Evolutionary conservation across 2,113 vertebrate genomes (phyloP), one percentile per base, ranked within the genome.

Genomic region (Athene cunicularia): DNA sequence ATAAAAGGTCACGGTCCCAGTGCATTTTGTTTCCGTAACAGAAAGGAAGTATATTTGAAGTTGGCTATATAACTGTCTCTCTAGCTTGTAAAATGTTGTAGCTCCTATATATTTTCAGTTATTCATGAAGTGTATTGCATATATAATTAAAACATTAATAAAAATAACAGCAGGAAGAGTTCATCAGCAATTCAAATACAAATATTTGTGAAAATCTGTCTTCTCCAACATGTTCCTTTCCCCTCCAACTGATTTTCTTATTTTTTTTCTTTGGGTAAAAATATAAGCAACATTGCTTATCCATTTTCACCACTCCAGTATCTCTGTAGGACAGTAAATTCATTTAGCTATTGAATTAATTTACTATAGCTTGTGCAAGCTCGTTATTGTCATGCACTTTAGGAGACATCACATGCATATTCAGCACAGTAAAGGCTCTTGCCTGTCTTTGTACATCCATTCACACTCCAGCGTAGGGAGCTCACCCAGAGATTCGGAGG

Each of bases 161-260:
- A 96, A 96, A 96, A 97, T 95, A 97, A 94, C 96, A 97, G 96
- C 95, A 96, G 96, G 94, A 95, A 95, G 86, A 85, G 93, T 96
- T 97, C 77, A 97, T 96, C 96, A 97, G 96, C 96, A 96, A 97
- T 97, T 96, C 95, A 95, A 95, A 97, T 95, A 95, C 80, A 94
- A 94, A 90, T 91, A 96, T 95, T 97, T 97, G 94, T 93, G 97
- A 97, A 97, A 97, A 96, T 96, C 96, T 96, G 95, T 96, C 94
- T 95, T 96, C 66, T 96, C 77, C 95, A 95, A 93, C 77, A 93
- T 95, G 94, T 94, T 95, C 37, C 32, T 88, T 95, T 91, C 94
- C 66, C 73, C 93, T 90, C 73, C 60, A 79, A 82, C 12, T 86
- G 70, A 33, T 91, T 75, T 68, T 89, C 67, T 62, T 64, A 83